A percentile compares a stretch with the other conserved stretches of the same genome.
Conservation (phyloP, 2,888 invertebrate species). For the Phrixothrix hirtus region DNA sequence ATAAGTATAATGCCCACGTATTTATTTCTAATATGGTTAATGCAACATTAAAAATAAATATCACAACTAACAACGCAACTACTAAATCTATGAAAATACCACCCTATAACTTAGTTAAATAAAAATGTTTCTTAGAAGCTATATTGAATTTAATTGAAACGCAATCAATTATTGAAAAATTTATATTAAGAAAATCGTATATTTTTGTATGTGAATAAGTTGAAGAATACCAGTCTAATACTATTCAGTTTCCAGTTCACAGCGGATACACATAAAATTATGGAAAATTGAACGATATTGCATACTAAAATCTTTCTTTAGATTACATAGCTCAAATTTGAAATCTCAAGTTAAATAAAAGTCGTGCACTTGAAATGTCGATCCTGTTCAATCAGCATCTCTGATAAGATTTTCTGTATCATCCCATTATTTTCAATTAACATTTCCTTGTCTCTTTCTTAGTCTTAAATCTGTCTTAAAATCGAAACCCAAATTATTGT, state of each 20-base stretch:
- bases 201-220: slow-evolving; percentile 20
- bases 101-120: too few relatives aligned
- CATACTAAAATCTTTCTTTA: slow-evolving; percentile 17
- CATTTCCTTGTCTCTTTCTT: slow-evolving; percentile 17
- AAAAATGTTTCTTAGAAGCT: neutral
- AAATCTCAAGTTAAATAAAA: slow-evolving; percentile 19
- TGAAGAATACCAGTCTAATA: slow-evolving; percentile 18
- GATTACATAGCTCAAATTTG: slow-evolving; percentile 17
- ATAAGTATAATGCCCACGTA: too few relatives aligned
- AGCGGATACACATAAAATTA: slow-evolving; percentile 28
- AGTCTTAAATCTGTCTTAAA: slow-evolving; percentile 17
- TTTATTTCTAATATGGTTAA: too few relatives aligned
- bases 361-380: slow-evolving; percentile 13
- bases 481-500: slow-evolving; percentile 25
- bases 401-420: slow-evolving; percentile 8
- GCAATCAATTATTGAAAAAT: too few relatives aligned
- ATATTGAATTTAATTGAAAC: too few relatives aligned
- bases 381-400: slow-evolving; percentile 21
- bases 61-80: too few relatives aligned
- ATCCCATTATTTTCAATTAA: slow-evolving; percentile 31
- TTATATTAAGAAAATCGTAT: too few relatives aligned
- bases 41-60: too few relatives aligned
- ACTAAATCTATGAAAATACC: too few relatives aligned
- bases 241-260: slow-evolving; percentile 25
- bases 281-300: slow-evolving; percentile 32